Evolutionary conservation across 2,888 invertebrate genomes (phyloP).

Genomic region (Torymus texanus): DNA sequence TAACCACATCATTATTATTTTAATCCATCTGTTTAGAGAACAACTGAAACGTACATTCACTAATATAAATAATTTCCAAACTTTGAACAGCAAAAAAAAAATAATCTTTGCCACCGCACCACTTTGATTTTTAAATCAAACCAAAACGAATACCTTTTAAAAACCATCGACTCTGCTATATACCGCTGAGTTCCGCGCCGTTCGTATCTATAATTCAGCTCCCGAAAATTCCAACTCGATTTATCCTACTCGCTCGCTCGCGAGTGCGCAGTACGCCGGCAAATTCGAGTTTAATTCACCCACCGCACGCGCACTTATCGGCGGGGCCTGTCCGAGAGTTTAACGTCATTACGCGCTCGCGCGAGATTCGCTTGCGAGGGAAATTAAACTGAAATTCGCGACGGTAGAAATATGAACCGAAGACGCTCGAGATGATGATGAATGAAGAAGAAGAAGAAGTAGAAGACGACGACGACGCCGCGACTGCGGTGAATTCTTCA

Average conservation of each 20-base stretch:
- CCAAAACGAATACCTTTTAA: too few relatives aligned
- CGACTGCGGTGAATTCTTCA: too few relatives aligned
- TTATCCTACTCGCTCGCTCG: constrained; percentile 24
- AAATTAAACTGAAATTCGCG: constrained; percentile 56
- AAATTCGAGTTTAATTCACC: constrained; percentile 53
- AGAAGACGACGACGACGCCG: too few relatives aligned
- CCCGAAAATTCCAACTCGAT: constrained; percentile 52
- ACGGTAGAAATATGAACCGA: constrained; percentile 14
- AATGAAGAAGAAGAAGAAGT: constrained; percentile 22
- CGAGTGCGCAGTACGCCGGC: neutral
- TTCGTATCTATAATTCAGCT: constrained; percentile 21
- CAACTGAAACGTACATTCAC: too few relatives aligned
- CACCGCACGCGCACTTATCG: constrained; percentile 32
- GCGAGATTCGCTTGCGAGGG: neutral
- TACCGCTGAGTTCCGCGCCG: neutral
- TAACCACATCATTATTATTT: too few relatives aligned
- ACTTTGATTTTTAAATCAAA: too few relatives aligned
- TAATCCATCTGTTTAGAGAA: too few relatives aligned
- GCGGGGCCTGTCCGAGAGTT: constrained; percentile 25
- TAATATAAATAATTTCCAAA: too few relatives aligned
- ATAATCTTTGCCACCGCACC: too few relatives aligned
- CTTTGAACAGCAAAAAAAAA: too few relatives aligned
- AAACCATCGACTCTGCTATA: too few relatives aligned
- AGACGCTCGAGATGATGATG: constrained; percentile 40
- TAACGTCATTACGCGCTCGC: constrained; percentile 34